Evolutionary conservation across 2,888 invertebrate species (phyloP).

Genomic region (Mellilla xanthometata): DNA sequence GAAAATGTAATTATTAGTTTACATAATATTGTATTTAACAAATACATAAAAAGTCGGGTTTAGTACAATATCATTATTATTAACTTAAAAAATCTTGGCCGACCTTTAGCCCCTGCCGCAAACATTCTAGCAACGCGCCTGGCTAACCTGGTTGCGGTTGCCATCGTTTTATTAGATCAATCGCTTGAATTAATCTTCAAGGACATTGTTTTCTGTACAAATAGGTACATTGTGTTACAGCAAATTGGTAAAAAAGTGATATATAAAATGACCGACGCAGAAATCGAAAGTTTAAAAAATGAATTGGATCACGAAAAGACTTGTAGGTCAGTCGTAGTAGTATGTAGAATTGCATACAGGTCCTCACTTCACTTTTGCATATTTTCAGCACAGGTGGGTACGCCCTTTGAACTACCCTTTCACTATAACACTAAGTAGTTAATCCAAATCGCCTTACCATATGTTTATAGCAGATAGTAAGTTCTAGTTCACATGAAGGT

Average conservation of each 20-base stretch:
- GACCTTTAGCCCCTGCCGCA: no score
- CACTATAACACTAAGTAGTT: no score
- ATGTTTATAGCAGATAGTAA: no score
- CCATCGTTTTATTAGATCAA: constrained; percentile 43
- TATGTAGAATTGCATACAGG: neutral
- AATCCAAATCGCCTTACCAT: no score
- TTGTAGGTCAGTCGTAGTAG: constrained; percentile 57
- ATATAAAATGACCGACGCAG: constrained; percentile 64
- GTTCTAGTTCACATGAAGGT: no score
- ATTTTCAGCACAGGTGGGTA: constrained; percentile 8
- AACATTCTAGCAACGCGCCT: no score
- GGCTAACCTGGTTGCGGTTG: constrained; percentile 28
- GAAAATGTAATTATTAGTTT: no score
- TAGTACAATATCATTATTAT: no score
- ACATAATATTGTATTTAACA: no score
- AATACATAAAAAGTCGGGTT: no score
- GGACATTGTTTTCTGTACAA: constrained; percentile 85
- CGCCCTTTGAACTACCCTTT: no score
- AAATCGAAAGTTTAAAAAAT: constrained; percentile 69
- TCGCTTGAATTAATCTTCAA: constrained; percentile 86
- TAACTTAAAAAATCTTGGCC: no score
- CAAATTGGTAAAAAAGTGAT: constrained; percentile 19
- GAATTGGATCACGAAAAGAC: constrained; percentile 76
- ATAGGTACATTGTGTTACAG: constrained; percentile 21
- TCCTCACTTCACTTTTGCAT: neutral